Conservation (phyloP, 1,140 invertebrate genomes). For the Agrypnia vestita region DNA sequence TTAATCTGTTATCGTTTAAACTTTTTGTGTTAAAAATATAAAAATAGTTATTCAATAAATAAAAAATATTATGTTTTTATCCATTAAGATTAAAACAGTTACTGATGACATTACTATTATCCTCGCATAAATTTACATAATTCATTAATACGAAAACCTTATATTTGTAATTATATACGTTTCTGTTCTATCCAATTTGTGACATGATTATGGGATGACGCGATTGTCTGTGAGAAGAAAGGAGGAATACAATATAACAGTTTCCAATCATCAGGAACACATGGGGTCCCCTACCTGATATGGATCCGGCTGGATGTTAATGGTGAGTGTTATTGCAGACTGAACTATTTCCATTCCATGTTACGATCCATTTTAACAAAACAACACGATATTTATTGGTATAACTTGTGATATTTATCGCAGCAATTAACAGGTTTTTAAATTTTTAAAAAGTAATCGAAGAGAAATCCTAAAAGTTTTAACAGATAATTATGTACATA, state of each 20-base stretch:
- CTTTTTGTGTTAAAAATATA: too few species aligned
- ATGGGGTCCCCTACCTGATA: slow-evolving; percentile 25
- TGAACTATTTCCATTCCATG: not conserved
- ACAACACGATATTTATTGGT: too few species aligned
- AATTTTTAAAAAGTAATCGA: not conserved
- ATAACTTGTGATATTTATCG: too few species aligned
- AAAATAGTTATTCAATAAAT: too few species aligned
- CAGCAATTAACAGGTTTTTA: not conserved
- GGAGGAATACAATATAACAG: slow-evolving; percentile 27
- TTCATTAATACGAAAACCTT: not conserved
- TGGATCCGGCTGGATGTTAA: slow-evolving; percentile 17
- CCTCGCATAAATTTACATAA: slow-evolving; percentile 4
- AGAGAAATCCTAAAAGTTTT: not conserved
- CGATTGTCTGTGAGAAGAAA: slow-evolving; percentile 23
- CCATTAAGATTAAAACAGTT: not conserved
- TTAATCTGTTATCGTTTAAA: too few species aligned
- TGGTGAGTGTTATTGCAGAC: slow-evolving; percentile 26
- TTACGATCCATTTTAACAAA: too few species aligned
- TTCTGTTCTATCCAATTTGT: slow-evolving; percentile 33
- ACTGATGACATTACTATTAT: not conserved
- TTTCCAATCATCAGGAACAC: slow-evolving; percentile 35
- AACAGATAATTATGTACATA: not conserved
- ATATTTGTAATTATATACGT: slow-evolving; percentile 27
- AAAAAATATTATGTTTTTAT: too few species aligned
- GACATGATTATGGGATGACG: slow-evolving; percentile 45